These are phyloP conservation scores for Cydia pomonella DNA, from an alignment of 1,140 invertebrate genomes.

Conservation along the genomic window DNA sequence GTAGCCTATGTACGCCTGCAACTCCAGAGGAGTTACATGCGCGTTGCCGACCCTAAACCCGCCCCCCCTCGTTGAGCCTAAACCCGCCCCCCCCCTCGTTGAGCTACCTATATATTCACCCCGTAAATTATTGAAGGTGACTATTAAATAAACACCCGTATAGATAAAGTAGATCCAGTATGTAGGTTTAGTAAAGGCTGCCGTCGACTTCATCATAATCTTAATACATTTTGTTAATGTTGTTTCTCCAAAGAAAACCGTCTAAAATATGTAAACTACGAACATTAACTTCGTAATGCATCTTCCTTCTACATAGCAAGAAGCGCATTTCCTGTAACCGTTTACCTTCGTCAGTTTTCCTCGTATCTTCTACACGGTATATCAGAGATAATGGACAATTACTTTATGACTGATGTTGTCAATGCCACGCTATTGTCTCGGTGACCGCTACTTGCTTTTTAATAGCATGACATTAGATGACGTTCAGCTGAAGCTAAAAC, in stretches of 20 bases:
- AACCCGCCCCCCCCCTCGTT: too few species aligned
- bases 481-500: not conserved
- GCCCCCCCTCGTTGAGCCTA: too few species aligned
- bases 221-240: not conserved
- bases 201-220: not conserved
- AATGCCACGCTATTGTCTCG: slow-evolving; percentile 66
- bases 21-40: too few species aligned
- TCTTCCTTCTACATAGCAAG: not conserved
- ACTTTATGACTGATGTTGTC: slow-evolving; percentile 39
- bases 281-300: not conserved
- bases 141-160: too few species aligned
- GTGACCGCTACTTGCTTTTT: not conserved
- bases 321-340: slow-evolving; percentile 15
- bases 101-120: too few species aligned
- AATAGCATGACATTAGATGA: slow-evolving; percentile 15
- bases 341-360: slow-evolving; percentile 11
- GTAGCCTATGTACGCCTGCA: too few species aligned
- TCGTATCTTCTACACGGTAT: not conserved
- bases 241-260: not conserved
- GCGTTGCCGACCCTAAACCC: too few species aligned
- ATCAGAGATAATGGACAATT: slow-evolving; percentile 29
- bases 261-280: not conserved
- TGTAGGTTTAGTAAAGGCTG: not conserved
- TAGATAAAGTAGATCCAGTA: not conserved
- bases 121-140: too few species aligned